Evolutionary conservation across 2,888 invertebrate species (phyloP).

Genomic region (Folsomia manolachei): DNA sequence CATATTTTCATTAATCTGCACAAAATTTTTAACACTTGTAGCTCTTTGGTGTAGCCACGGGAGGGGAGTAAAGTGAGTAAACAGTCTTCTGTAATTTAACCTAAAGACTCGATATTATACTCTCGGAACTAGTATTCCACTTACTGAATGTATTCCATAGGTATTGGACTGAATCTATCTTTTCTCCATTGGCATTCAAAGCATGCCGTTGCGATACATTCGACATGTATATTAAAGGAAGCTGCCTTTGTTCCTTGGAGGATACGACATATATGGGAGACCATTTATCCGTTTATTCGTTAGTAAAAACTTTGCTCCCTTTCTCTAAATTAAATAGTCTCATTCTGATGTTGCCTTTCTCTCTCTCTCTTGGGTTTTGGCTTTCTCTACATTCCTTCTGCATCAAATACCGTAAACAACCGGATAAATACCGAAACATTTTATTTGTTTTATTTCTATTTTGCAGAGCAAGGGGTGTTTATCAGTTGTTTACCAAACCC

Average conservation of each 20-base stretch:
- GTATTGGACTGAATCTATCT: slow-evolving; percentile 45
- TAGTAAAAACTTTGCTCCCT: too few species aligned
- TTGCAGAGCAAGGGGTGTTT: slow-evolving; percentile 29
- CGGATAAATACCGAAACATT: too few species aligned
- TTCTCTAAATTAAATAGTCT: too few species aligned
- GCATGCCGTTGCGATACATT: slow-evolving; percentile 43
- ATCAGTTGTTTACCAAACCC: slow-evolving; percentile 24
- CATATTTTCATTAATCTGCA: neutral
- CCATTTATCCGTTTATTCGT: slow-evolving; percentile 34
- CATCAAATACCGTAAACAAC: too few species aligned
- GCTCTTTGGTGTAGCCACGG: slow-evolving; percentile 42
- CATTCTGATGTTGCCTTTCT: too few species aligned
- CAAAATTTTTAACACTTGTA: neutral
- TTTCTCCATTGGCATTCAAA: slow-evolving; percentile 43
- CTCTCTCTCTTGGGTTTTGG: neutral
- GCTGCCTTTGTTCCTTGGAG: slow-evolving; percentile 35
- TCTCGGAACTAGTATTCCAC: too few species aligned
- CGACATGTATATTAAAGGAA: slow-evolving; percentile 35
- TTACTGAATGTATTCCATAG: too few species aligned
- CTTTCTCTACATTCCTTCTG: too few species aligned
- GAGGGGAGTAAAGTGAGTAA: slow-evolving; percentile 37
- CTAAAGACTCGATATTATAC: too few species aligned
- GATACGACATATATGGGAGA: slow-evolving; percentile 40
- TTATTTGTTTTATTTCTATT: too few species aligned
- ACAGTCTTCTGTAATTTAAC: too few species aligned